Conservation (phyloP, 2,888 invertebrate genomes). For the Xylocampa areola region DNA sequence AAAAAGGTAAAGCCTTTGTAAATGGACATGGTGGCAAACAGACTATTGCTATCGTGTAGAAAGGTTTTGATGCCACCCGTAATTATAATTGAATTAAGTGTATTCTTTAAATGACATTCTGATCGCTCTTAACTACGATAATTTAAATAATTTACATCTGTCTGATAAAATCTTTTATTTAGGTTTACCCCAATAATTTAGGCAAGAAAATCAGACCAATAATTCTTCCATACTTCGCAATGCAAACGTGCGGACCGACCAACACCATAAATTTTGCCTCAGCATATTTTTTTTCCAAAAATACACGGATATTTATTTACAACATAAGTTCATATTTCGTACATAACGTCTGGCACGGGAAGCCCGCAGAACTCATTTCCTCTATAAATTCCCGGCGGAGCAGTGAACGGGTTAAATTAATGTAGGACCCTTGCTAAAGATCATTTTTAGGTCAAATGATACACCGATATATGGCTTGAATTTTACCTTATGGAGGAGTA, state of each 20-base stretch:
- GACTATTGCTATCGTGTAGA: too few relatives aligned
- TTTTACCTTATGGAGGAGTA: constrained; percentile 18
- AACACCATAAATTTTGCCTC: constrained; percentile 48
- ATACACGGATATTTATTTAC: constrained; percentile 55
- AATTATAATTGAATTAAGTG: too few relatives aligned
- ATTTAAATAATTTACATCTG: too few relatives aligned
- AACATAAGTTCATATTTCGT: constrained; percentile 58
- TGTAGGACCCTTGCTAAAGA: constrained; percentile 50
- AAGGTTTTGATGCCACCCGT: too few relatives aligned
- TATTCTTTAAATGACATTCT: too few relatives aligned
- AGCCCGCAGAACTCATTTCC: constrained; percentile 59
- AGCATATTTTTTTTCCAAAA: constrained; percentile 45
- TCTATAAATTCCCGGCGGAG: constrained; percentile 61
- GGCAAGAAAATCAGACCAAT: constrained; percentile 23
- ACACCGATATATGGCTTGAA: constrained; percentile 43
- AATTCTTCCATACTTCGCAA: constrained; percentile 35
- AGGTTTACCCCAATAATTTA: too few relatives aligned
- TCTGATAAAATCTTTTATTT: too few relatives aligned
- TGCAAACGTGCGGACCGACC: constrained; percentile 39
- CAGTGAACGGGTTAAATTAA: constrained; percentile 63
- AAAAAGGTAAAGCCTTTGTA: too few relatives aligned
- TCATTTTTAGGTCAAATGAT: constrained; percentile 58
- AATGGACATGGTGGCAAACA: too few relatives aligned
- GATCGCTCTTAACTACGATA: too few relatives aligned
- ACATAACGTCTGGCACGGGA: constrained; percentile 53